A percentile compares a stretch with the other conserved stretches of the same genome.
phyloP scores from a whole-genome alignment of 2,113 vertebrate genomes.

The Caranx melampygus region DNA sequence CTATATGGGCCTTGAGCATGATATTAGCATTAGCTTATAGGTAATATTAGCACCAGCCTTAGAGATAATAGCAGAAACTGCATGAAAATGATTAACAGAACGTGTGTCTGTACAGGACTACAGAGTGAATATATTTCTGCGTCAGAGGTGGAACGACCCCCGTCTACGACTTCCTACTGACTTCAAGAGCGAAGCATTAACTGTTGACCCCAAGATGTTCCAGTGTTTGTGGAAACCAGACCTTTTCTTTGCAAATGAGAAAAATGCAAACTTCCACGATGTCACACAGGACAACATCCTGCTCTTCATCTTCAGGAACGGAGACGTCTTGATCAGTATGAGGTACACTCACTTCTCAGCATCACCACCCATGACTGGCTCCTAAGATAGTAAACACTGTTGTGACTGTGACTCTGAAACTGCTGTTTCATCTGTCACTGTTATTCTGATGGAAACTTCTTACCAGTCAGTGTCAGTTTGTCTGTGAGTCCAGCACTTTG shows the following conservation, averaged over 20 bases:
- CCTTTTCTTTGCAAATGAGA: slow-evolving; percentile 98
- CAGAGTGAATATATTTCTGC: slow-evolving; percentile 95
- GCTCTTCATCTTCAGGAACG: slow-evolving; percentile 96
- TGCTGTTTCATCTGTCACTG: too few species aligned
- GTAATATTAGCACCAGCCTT: too few species aligned
- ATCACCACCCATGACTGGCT: too few species aligned
- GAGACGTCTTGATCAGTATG: slow-evolving; percentile 97
- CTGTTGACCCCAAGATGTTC: slow-evolving; percentile 97
- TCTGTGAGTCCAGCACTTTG: too few species aligned
- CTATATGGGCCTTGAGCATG: too few species aligned
- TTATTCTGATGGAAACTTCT: too few species aligned
- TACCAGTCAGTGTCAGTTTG: too few species aligned
- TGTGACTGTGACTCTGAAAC: too few species aligned
- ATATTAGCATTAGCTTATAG: too few species aligned
- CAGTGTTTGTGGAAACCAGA: slow-evolving; percentile 99
- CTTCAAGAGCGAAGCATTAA: slow-evolving; percentile 92
- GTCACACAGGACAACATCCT: slow-evolving; percentile 98
- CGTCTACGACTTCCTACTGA: slow-evolving; percentile 92
- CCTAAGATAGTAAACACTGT: too few species aligned
- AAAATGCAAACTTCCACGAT: slow-evolving; percentile 97
- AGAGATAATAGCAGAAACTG: background rate
- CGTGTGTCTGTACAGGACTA: slow-evolving; percentile 87
- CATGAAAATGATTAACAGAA: background rate
- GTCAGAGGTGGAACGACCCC: slow-evolving; percentile 98
- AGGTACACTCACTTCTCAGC: slow-evolving; percentile 79